Evolutionary conservation across 2,797 vertebrate genomes (phyloP).

Genomic region (Catamblyrhynchus diadema): DNA sequence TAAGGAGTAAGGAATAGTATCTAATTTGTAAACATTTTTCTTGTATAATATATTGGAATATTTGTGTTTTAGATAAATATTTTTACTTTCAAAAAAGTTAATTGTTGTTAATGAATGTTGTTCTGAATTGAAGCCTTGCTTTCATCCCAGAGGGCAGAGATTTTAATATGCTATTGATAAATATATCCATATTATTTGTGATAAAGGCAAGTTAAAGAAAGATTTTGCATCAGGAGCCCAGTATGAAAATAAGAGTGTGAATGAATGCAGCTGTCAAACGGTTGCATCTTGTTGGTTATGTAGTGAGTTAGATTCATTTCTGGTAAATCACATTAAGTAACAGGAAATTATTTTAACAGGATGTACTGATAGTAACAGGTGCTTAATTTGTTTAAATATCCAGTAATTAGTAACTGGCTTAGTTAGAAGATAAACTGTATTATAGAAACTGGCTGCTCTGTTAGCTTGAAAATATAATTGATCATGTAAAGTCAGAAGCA

Average conservation of each 20-base stretch:
- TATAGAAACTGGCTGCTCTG: neutral
- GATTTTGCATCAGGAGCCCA: neutral
- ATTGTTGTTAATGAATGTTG: neutral
- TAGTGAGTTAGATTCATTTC: neutral
- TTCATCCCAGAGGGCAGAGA: neutral
- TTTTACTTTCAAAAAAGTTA: conserved; percentile 25
- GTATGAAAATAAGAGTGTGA: neutral
- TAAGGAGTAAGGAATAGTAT: neutral
- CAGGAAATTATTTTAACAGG: conserved; percentile 9
- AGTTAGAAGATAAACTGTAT: neutral
- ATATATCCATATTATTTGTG: conserved; percentile 2
- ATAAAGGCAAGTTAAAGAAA: neutral
- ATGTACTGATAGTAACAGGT: conserved; percentile 19
- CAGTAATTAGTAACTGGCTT: conserved; percentile 2
- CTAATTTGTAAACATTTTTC: neutral
- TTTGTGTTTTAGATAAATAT: neutral
- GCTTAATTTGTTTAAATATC: conserved; percentile 18
- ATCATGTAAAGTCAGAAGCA: neutral
- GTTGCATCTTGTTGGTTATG: neutral
- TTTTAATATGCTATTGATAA: conserved; percentile 21
- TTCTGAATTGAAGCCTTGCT: neutral
- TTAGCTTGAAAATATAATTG: neutral
- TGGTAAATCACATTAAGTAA: conserved; percentile 32
- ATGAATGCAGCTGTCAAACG: neutral
- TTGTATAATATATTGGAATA: neutral